Evolutionary conservation across 2,888 invertebrate species (phyloP).

Genomic region (Cryptus viduatorius): DNA sequence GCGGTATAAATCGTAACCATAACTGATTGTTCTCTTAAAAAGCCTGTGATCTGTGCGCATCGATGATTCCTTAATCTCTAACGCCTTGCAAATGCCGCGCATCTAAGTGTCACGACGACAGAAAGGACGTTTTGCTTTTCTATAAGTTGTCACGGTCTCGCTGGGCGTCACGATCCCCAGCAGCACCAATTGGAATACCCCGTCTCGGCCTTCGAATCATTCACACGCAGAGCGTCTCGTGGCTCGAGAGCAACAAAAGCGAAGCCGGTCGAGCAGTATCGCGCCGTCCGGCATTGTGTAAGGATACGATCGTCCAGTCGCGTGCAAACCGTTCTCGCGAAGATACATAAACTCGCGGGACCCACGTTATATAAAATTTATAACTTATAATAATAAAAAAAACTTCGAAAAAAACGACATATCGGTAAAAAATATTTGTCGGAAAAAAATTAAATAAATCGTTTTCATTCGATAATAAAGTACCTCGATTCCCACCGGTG

Average conservation of each 20-base stretch:
- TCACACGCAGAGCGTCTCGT: conserved; percentile 28
- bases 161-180: neutral
- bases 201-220: conserved; percentile 53
- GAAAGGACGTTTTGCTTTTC: neutral
- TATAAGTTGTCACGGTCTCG: neutral
- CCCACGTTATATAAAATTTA: neutral
- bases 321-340: neutral
- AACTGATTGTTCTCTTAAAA: neutral
- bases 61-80: neutral
- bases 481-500: neutral
- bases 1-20: neutral
- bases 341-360: neutral
- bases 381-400: too few species aligned
- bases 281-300: conserved; percentile 60
- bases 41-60: neutral
- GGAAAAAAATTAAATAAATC: too few species aligned
- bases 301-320: conserved; percentile 12
- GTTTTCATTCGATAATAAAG: neutral
- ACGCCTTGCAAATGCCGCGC: too few species aligned
- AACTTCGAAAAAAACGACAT: too few species aligned
- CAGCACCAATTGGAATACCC: neutral
- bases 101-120: neutral
- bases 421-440: too few species aligned
- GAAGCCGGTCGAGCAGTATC: conserved; percentile 62
- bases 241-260: conserved; percentile 48